phyloP scores from a whole-genome alignment of 53 echinoderm and acorn worm genomes.

The Holothuria scabra region DNA sequence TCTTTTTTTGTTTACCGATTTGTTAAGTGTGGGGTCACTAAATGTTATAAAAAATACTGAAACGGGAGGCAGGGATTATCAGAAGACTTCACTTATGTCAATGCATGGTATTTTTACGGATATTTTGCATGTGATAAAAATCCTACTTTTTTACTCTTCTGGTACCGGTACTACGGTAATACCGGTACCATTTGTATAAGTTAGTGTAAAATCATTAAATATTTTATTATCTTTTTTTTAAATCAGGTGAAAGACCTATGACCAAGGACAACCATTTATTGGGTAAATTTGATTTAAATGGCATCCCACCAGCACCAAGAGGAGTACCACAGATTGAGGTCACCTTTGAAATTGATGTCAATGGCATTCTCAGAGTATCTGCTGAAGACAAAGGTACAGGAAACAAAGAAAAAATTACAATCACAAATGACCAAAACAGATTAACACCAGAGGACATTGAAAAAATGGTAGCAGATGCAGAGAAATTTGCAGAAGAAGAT shows the following conservation, averaged over 20 bases:
- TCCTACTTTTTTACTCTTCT: too few relatives aligned
- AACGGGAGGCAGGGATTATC: too few relatives aligned
- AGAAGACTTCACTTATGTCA: too few relatives aligned
- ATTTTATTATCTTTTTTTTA: not conserved
- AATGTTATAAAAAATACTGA: too few relatives aligned
- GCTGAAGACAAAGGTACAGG: constrained; percentile 99
- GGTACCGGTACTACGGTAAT: too few relatives aligned
- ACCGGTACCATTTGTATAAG: too few relatives aligned
- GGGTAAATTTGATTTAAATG: constrained; percentile 98
- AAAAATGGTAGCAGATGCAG: constrained; percentile 94
- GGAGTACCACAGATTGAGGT: constrained; percentile 99
- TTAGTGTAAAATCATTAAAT: too few relatives aligned
- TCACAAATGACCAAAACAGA: constrained; percentile 98
- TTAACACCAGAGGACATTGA: constrained; percentile 98
- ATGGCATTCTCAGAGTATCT: constrained; percentile 91
- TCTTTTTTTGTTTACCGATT: too few relatives aligned
- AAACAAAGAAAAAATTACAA: constrained; percentile 99
- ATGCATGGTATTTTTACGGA: too few relatives aligned
- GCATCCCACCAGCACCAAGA: constrained; percentile 93
- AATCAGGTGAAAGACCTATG: constrained; percentile 93
- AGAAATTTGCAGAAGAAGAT: constrained; percentile 90
- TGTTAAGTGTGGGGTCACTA: too few relatives aligned
- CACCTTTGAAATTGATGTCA: constrained; percentile 97
- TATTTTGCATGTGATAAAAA: too few relatives aligned
- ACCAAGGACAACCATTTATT: constrained; percentile 98